A percentile compares a stretch with the other conserved stretches of the same genome.
Evolutionary conservation across 2,888 invertebrate genomes (phyloP).

Genomic region (Caenorhabditis japonica): DNA sequence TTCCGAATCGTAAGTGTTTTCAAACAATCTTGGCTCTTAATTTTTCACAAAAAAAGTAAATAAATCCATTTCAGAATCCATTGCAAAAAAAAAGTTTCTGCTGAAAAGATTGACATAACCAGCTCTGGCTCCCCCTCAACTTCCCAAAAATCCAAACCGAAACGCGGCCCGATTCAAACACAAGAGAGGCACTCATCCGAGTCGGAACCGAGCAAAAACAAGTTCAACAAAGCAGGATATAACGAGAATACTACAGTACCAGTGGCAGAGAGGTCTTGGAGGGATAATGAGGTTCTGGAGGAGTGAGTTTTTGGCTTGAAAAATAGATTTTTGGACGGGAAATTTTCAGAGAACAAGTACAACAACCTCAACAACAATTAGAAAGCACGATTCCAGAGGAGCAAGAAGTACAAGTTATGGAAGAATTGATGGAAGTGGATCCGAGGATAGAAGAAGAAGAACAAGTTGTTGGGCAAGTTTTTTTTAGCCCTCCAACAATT

Average conservation of each 20-base stretch:
- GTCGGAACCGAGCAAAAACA: conserved; percentile 12
- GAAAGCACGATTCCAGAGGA: too few species aligned
- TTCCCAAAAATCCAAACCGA: not conserved
- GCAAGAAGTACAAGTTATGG: too few species aligned
- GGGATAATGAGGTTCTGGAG: conserved; percentile 15
- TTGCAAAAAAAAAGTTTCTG: not conserved
- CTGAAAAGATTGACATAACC: not conserved
- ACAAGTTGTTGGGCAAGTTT: too few species aligned
- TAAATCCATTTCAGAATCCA: not conserved
- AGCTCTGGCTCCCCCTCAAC: conserved; percentile 1
- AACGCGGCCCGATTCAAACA: conserved; percentile 1
- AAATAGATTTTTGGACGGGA: too few species aligned
- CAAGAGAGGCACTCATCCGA: not conserved
- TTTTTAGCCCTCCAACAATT: too few species aligned
- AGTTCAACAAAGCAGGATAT: conserved; percentile 1
- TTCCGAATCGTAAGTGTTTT: conserved; percentile 5
- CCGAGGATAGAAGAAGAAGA: too few species aligned
- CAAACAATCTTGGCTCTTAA: too few species aligned
- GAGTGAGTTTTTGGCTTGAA: not conserved
- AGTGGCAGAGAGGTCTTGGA: conserved; percentile 19
- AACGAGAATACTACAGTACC: conserved; percentile 8
- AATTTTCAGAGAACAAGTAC: too few species aligned
- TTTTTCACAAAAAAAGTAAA: not conserved
- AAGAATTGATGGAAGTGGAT: too few species aligned
- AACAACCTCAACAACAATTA: too few species aligned